phyloP scores from a whole-genome alignment of 2,888 invertebrate species.

The Timandra comae region DNA sequence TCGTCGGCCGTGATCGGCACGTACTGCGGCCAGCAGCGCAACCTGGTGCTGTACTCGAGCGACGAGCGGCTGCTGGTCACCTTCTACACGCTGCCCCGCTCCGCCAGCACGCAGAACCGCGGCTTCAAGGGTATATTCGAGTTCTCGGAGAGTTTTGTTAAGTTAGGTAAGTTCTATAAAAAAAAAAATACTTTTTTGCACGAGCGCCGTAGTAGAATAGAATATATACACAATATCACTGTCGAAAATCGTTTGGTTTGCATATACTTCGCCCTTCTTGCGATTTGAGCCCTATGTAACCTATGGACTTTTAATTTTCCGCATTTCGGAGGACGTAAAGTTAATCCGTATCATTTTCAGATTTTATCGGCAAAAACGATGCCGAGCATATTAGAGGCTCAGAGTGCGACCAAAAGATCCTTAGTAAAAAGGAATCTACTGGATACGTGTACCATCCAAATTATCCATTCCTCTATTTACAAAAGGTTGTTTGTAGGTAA shows the following conservation, averaged over 20 bases:
- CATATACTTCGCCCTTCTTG: too few relatives aligned
- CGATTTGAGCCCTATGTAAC: too few relatives aligned
- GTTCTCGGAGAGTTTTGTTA: slow-evolving; percentile 98
- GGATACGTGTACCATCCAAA: slow-evolving; percentile 97
- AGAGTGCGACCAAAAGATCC: slow-evolving; percentile 98
- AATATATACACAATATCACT: too few relatives aligned
- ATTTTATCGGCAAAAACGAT: slow-evolving; percentile 94
- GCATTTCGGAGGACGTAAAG: too few relatives aligned
- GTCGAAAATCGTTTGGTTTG: too few relatives aligned
- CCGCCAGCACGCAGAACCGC: slow-evolving; percentile 96
- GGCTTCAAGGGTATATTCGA: slow-evolving; percentile 99
- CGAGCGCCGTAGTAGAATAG: too few relatives aligned
- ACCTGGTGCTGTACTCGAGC: slow-evolving; percentile 96
- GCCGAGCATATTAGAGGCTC: slow-evolving; percentile 97
- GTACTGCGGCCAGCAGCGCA: slow-evolving; percentile 97
- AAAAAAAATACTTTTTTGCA: too few relatives aligned
- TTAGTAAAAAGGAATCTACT: slow-evolving; percentile 93
- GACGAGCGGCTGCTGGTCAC: slow-evolving; percentile 92
- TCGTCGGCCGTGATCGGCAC: slow-evolving; percentile 94
- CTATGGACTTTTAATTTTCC: too few relatives aligned
- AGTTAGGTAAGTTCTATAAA: slow-evolving; percentile 95
- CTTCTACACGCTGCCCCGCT: slow-evolving; percentile 93
- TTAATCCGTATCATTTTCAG: too few relatives aligned
- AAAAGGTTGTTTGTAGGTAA: slow-evolving; percentile 94
- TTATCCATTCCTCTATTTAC: slow-evolving; percentile 96